phyloP scores from a whole-genome alignment of 2,888 invertebrate species.

The Ecdyonurus torrentis region DNA sequence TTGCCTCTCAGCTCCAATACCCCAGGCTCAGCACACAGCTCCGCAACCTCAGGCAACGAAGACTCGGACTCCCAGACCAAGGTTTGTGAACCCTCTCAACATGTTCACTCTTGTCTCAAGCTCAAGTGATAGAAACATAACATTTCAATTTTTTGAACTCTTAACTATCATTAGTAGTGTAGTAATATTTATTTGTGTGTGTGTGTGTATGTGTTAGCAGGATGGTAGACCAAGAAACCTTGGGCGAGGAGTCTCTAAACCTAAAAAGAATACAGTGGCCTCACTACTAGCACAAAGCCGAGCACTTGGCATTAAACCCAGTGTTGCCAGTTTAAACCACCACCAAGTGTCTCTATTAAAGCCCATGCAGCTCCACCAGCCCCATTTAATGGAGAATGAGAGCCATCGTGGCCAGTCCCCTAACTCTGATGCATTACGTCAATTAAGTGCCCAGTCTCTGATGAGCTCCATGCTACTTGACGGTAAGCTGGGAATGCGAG shows the following conservation, averaged over 20 bases:
- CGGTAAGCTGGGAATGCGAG: not conserved
- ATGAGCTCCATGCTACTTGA: not conserved
- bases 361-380: slow-evolving; percentile 19
- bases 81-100: no score
- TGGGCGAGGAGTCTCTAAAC: slow-evolving; percentile 74
- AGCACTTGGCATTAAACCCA: slow-evolving; percentile 39
- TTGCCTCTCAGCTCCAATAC: slow-evolving; percentile 33
- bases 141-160: no score
- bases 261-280: slow-evolving; percentile 85
- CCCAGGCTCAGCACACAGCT: slow-evolving; percentile 25
- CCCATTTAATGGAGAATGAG: not conserved
- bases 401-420: not conserved
- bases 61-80: slow-evolving; percentile 11
- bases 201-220: slow-evolving; percentile 24
- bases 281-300: slow-evolving; percentile 73
- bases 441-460: not conserved
- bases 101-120: no score
- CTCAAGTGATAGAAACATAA: no score
- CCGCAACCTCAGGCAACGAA: slow-evolving; percentile 13
- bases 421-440: not conserved
- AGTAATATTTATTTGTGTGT: slow-evolving; percentile 19
- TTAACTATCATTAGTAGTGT: not conserved
- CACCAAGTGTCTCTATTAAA: slow-evolving; percentile 38
- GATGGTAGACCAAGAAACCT: slow-evolving; percentile 70
- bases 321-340: slow-evolving; percentile 15